Base-by-base conservation (phyloP, 64 coral and sea anemone genomes). In the Orbicella faveolata region DNA sequence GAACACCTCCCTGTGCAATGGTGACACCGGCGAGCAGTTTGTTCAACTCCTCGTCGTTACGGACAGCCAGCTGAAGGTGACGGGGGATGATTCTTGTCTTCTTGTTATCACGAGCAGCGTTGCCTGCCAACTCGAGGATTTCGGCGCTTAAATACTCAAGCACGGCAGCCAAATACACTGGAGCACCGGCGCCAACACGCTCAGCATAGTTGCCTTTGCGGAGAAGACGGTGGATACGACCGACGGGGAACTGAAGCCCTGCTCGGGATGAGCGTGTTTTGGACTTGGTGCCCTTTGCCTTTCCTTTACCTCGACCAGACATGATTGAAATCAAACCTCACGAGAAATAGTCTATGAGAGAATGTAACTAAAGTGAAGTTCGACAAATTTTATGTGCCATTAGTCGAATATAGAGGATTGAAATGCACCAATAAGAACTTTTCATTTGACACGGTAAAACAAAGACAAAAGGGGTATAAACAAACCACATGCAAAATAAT, bases 241-340 rank as follows among this genome's bases (percentile, higher is more conserved):
- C 67, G 10, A 70, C 67, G 0, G 67, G 67, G 23, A 70, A 70
- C 25, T 70, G 67, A 70, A 70, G 67, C n/a, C 67, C 67, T 70
- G 67, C 67, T 70, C 75, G 44, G 41, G 75, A 78, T 78, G 75
- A 78, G 75, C 75, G 75, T 41, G 12, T 78, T 20, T 78, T 78
- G 19, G 75, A 78, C 75, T 78, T 78, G 75, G 75, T 78, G 16
- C 75, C 75, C 39, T 78, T 78, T 9, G 75, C 75, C n/a, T 78
- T 78, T 9, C 75, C 75, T 78, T 78, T 78, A 52, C 75, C 75
- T 41, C 75, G 75, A 78, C 75, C 75, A 51, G 75, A 78, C 75
- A 78, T 78, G 35, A n/a, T 70, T 59, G 55, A 15, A 14, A 4
- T 41, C 39, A 41, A 41, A 41, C 4, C 4, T 41, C 39, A 41